Percentiles rank a stretch among this genome's conserved stretches.
These are phyloP conservation scores for Steinernema feltiae DNA, from an alignment of 1,140 invertebrate species.

Conservation along the genomic window DNA sequence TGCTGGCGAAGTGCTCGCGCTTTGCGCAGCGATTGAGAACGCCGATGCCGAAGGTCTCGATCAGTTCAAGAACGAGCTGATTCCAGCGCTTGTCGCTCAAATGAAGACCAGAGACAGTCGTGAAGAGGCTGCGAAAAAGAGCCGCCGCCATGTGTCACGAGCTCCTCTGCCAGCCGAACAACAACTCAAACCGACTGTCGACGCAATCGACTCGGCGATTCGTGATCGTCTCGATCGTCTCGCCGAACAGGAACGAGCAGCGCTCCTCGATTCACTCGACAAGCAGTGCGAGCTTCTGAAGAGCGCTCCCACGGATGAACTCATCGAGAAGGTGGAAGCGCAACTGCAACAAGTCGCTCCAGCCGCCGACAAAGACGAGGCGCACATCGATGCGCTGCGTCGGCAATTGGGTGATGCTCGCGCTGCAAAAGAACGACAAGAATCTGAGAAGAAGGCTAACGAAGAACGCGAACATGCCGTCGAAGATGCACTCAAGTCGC, in stretches of 20 bases:
- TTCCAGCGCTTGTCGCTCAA: conserved; percentile 12
- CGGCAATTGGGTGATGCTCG: not conserved
- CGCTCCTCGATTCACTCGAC: not conserved
- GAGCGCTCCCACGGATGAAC: not conserved
- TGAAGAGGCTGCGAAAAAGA: conserved; percentile 30
- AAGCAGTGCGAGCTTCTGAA: conserved; percentile 13
- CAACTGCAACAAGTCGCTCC: not conserved
- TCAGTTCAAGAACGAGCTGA: conserved; percentile 32
- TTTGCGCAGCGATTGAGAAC: conserved; percentile 21
- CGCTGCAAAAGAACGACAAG: not conserved
- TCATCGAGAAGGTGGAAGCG: not conserved
- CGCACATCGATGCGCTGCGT: not conserved
- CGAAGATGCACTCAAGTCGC: not conserved
- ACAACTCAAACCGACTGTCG: conserved; percentile 17
- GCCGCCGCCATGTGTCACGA: conserved; percentile 11
- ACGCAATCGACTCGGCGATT: conserved; percentile 16
- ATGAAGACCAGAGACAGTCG: not conserved
- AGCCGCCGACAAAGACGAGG: not conserved
- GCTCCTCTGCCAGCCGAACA: conserved; percentile 19
- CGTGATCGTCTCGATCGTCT: conserved; percentile 17
- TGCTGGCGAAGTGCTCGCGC: conserved; percentile 19
- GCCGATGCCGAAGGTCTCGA: conserved; percentile 23
- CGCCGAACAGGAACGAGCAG: conserved; percentile 11
- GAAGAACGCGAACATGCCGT: not conserved
- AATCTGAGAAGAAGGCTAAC: not conserved